These are phyloP conservation scores for Calliopum simillimum DNA, from an alignment of 2,888 invertebrate genomes.

Conservation along the genomic window DNA sequence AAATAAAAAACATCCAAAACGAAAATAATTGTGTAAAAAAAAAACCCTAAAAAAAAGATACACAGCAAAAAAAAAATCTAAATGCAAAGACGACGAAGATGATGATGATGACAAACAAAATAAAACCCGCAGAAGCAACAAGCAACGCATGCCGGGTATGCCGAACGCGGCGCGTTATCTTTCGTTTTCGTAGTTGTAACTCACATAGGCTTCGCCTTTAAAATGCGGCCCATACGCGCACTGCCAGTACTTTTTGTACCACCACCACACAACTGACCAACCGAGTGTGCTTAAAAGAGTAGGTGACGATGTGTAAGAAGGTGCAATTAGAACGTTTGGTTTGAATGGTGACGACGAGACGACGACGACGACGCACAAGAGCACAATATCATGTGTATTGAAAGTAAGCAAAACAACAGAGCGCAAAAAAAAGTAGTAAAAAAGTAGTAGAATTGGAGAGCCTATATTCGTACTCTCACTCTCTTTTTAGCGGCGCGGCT, in stretches of 20 bases:
- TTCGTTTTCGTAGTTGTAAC: too few species aligned
- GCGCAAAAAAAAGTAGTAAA: background rate
- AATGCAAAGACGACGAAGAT: background rate
- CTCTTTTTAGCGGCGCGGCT: too few species aligned
- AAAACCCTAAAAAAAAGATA: background rate
- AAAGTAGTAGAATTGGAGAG: background rate
- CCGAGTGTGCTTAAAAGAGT: too few species aligned
- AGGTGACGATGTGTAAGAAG: background rate
- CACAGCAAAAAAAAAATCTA: background rate
- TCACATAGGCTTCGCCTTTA: too few species aligned
- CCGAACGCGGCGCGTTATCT: too few species aligned
- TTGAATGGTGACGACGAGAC: too few species aligned
- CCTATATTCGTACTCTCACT: too few species aligned
- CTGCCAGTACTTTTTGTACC: too few species aligned
- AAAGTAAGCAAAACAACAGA: background rate
- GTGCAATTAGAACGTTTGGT: conserved; percentile 22
- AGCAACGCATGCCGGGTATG: conserved; percentile 5
- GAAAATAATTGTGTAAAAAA: background rate
- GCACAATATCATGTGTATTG: too few species aligned
- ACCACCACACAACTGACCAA: too few species aligned
- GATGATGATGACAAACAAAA: background rate
- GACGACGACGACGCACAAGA: background rate
- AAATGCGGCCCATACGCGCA: too few species aligned
- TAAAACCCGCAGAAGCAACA: conserved; percentile 13
- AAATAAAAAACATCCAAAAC: too few species aligned